Base-by-base conservation (phyloP, 2,888 invertebrate species). In the Rhyacophila evoluta region DNA sequence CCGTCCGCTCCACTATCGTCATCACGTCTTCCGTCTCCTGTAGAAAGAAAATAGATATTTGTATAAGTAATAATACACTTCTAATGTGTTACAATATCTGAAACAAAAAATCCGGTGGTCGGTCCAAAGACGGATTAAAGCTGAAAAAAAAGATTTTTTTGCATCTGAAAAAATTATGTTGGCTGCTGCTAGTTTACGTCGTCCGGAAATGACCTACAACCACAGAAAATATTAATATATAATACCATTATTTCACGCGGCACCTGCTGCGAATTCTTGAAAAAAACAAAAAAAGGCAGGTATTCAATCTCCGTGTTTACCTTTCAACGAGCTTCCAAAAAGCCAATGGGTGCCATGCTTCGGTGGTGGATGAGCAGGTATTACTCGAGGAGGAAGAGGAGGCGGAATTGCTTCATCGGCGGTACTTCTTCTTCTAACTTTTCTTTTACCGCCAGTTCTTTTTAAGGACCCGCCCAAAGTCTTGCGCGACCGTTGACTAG, bases 311-410 rank as follows among this genome's bases (percentile, higher is more conserved):
- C 33, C n/a, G 28, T 38, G 41, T 68, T 75, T 81, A 79, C 80
- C 81, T 80, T 80, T 80, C 29, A 78, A 78, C 6, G 81, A 81
- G 69, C 6, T 71, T 29, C 81, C 81, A 72, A 81, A 81, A 25
- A 81, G 75, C 81, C 81, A 81, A 75, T 81, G 77, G 4, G 78
- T 39, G 38, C 36, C 37, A 39, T 77, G 79, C 28, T 74, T 70
- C 12, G 41, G 27, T 11, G 71, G 68, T 19, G 70, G 39, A 25
- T 75, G 69, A 28, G 75, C 39, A 11, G 75, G 38, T 33, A 73
- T 69, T 10, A 55, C 29, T 28, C 12, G 25, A 29, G 78, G 70
- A n/a, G 38, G 29, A 38, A 68, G 70, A 4, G 80, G 81, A 5
- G 80, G 80, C 11, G 80, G 80, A 15, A 79, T 78, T 1, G 77